Evolutionary conservation across 2,888 invertebrate genomes (phyloP), one percentile per base, ranked within the genome.

Genomic region (Onthophagus sagittarius): DNA sequence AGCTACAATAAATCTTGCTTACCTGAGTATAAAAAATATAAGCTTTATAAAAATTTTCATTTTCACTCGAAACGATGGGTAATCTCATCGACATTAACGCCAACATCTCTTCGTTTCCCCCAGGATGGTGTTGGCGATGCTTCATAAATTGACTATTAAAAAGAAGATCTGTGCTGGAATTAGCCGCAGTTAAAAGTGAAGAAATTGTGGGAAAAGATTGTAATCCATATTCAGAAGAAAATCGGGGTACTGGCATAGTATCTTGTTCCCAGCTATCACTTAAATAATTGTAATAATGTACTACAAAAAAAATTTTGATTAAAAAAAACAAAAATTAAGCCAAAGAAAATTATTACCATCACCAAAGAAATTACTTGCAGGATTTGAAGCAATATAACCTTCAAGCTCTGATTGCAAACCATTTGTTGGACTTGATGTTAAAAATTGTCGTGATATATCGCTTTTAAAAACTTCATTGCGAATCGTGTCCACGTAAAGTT

Each of bases 201-300:
- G 87, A 86, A 14, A 92, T 83, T 0, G 93, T 91, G 0, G 98
- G 97, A 77, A 95, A 87, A 0, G 97, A 94, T 85, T 99, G 98
- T 78, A 94, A 93, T 0, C 99, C 99, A 82, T 96, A 99, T 85
- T 99, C 99, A 0, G 99, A 98, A 2, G 93, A 91, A 85, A 99
- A 98, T 79, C 99, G 88, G 0, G 97, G 91, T 11, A 89, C 88
- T 0, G 94, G 94, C 83, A 93, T 97, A 5, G 89, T 91, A 74
- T 88, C 89, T 70, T 90, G 88, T 80, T 94, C 87, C 96, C 97
- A 99, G 72, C 92, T 90, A 81, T 99, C 92, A 23, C 87, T 85
- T 0, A 91, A 72, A 81, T 98, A 97, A 80, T 95, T 93, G 84
- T 99, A 99, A 83, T 92, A 95, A 83, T 99, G 98, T 5, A 94